Evolutionary conservation across 2,113 vertebrate species (phyloP).

Genomic region (Sporophila hypoxantha): DNA sequence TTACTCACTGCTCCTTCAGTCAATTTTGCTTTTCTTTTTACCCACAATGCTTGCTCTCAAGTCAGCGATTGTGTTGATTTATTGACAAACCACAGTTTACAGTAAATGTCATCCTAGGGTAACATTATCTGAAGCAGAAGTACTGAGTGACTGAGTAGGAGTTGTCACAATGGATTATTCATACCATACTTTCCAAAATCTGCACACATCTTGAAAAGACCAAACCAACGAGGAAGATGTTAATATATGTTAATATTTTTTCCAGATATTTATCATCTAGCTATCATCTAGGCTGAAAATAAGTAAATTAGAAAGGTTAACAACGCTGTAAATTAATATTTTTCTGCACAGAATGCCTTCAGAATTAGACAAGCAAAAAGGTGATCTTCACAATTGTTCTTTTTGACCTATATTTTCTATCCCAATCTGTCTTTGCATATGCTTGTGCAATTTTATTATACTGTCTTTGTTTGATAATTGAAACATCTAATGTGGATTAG

Average conservation of each 20-base stretch:
- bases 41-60: neutral
- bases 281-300: neutral
- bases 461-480: neutral
- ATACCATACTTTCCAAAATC: neutral
- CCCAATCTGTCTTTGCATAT: neutral
- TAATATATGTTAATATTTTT: neutral
- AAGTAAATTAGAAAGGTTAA: neutral
- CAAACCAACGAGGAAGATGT: neutral
- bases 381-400: neutral
- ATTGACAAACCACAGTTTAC: constrained; percentile 24
- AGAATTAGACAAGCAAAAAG: neutral
- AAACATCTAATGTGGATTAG: neutral
- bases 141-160: neutral
- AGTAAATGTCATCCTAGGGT: neutral
- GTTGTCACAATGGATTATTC: constrained; percentile 9
- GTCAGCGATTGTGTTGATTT: neutral
- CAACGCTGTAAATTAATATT: neutral
- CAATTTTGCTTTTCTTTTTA: neutral
- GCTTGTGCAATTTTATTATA: neutral
- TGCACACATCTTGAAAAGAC: neutral
- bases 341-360: neutral
- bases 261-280: neutral
- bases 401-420: neutral
- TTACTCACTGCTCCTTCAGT: neutral
- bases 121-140: neutral